Conservation (phyloP, 2,797 vertebrate species). For the Syngnathus acus region DNA sequence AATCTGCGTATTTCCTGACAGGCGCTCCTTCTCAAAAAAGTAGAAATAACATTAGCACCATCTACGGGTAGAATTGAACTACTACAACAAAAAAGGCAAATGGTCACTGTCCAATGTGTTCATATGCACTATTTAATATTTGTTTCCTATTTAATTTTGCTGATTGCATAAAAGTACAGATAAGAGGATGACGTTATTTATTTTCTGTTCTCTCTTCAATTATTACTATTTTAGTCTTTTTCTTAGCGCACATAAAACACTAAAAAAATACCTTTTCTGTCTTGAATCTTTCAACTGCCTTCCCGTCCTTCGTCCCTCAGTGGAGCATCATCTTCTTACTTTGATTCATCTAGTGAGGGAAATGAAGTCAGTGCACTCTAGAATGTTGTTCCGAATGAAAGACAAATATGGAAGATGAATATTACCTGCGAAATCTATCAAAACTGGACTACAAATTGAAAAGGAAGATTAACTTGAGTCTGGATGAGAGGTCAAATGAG, state of each 20-base stretch:
- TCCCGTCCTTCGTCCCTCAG: not conserved
- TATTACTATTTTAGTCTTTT: too few relatives aligned
- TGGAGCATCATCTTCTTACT: not conserved
- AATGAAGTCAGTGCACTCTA: not conserved
- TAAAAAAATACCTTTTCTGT: too few relatives aligned
- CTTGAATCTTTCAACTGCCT: too few relatives aligned
- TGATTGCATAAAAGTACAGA: not conserved
- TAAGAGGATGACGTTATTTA: not conserved
- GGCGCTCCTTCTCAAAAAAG: not conserved
- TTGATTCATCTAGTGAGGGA: not conserved
- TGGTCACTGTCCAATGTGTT: not conserved
- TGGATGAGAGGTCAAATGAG: not conserved
- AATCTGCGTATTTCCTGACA: not conserved
- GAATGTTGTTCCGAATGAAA: not conserved
- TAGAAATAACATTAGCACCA: not conserved
- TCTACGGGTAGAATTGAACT: not conserved
- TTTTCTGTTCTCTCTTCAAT: too few relatives aligned
- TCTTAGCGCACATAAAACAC: not conserved
- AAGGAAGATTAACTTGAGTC: not conserved
- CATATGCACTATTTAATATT: not conserved
- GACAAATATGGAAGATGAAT: not conserved
- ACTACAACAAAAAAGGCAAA: not conserved
- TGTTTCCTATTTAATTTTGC: not conserved
- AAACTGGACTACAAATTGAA: not conserved
- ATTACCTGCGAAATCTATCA: not conserved